Evolutionary conservation across 23 tunicate genomes (phyloP).

Genomic region (Ciona savignyi): DNA sequence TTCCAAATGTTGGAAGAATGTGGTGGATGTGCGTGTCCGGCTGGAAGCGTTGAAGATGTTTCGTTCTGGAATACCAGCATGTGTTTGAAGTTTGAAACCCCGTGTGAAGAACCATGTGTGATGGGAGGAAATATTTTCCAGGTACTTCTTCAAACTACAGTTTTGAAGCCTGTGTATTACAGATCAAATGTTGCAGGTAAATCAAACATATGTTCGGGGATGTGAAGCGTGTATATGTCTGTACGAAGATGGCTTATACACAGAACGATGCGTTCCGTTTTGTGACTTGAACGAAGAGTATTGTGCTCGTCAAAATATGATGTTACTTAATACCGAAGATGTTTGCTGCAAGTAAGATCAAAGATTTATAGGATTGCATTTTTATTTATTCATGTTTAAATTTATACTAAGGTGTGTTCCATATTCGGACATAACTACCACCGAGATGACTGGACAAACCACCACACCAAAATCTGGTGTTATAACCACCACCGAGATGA

Average conservation of each 20-base stretch:
- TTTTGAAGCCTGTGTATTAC: no score
- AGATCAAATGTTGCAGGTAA: no score
- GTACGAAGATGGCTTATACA: slow-evolving; percentile 50
- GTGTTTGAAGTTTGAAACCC: slow-evolving; percentile 60
- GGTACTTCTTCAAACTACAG: slow-evolving; percentile 26
- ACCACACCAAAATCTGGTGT: slow-evolving; percentile 10
- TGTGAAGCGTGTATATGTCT: slow-evolving; percentile 66
- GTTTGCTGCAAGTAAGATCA: slow-evolving; percentile 80
- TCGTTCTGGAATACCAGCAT: slow-evolving; percentile 66
- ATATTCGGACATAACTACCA: not conserved
- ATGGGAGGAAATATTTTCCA: slow-evolving; percentile 25
- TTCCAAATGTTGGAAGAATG: slow-evolving; percentile 26
- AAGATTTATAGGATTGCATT: not conserved
- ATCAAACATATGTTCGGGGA: slow-evolving; percentile 37
- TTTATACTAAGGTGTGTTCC: slow-evolving; percentile 14
- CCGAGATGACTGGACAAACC: slow-evolving; percentile 6
- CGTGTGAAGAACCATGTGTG: slow-evolving; percentile 66
- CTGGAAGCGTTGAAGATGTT: slow-evolving; percentile 38
- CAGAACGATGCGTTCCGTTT: slow-evolving; percentile 58
- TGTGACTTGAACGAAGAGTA: slow-evolving; percentile 57
- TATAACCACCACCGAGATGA: slow-evolving; percentile 20
- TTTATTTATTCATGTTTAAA: not conserved
- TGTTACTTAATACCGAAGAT: slow-evolving; percentile 41
- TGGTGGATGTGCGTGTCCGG: slow-evolving; percentile 57
- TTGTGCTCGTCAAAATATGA: slow-evolving; percentile 41